Evolutionary conservation across 2,113 vertebrate species (phyloP), one percentile per base, ranked within the genome.

Genomic region (Planiliza haematocheilus): DNA sequence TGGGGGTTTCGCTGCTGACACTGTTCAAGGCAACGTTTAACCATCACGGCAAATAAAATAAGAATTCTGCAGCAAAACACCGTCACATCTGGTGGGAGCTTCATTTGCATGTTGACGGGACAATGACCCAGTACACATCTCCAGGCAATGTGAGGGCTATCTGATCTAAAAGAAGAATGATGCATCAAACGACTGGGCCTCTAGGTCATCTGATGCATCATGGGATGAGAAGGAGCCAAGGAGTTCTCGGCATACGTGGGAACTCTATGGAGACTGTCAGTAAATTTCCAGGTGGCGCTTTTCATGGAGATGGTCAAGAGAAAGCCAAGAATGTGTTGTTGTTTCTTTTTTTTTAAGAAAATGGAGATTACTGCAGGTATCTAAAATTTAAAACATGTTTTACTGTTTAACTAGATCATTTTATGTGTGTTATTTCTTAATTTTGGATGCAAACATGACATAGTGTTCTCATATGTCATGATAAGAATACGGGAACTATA

Each of bases 221-320:
- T 30, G 24, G 57, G 61, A 16, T 24, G 30, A 21, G 56, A 38
- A 57, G 13, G 2, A 56, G 41, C 4, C 8, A n/a, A 51, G 36
- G 61, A 61, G 37, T 43, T 46, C 39, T 60, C 56, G 51, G 68
- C 37, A 16, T 42, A 12, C 20, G n/a, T 48, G 41, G 43, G 42
- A 12, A 16, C 34, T 56, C 14, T 34, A 16, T 56, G 16, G 17
- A 57, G 36, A 38, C n/a, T 36, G 7, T 18, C 12, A n/a, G n/a
- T n/a, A 52, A 49, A 53, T 36, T n/a, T n/a, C n/a, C n/a, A n/a
- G n/a, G n/a, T n/a, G n/a, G n/a, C n/a, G n/a, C n/a, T n/a, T n/a
- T n/a, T n/a, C n/a, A n/a, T n/a, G 11, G 51, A 53, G 9, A 7
- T 53, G 24, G 21, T 34, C 24, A 21, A 14, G 12, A 30, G 50